These are phyloP conservation scores for Sphaerodactylus townsendi DNA, from an alignment of 2,113 vertebrate species.

Conservation along the genomic window DNA sequence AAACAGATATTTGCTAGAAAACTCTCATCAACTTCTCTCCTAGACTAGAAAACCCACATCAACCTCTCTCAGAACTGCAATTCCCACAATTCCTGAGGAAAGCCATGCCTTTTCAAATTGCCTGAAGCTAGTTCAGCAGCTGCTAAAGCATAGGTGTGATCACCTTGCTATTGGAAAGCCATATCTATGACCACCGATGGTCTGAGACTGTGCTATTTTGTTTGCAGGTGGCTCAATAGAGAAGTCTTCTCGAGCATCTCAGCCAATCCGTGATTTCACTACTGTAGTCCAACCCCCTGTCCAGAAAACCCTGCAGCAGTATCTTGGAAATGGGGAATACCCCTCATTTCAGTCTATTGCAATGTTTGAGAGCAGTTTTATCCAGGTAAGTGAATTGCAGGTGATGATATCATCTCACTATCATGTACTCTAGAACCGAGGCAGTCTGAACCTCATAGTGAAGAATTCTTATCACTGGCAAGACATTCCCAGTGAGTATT, in stretches of 20 bases:
- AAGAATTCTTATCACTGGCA: no score
- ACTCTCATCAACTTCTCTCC: background rate
- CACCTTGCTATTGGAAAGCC: background rate
- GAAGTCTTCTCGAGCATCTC: background rate
- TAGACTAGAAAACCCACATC: background rate
- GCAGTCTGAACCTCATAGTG: no score
- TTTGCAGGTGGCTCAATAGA: background rate
- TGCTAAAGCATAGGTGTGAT: background rate
- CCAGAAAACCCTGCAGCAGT: background rate
- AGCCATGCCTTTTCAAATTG: background rate
- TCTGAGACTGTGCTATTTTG: background rate
- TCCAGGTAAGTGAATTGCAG: background rate
- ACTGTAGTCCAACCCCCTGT: background rate
- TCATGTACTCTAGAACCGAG: no score
- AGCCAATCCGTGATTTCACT: background rate
- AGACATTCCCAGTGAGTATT: no score
- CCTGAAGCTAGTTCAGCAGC: background rate
- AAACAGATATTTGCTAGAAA: background rate
- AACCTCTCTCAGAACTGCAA: background rate
- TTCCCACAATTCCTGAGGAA: background rate
- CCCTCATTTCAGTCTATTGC: constrained; percentile 3
- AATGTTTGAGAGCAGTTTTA: constrained; percentile 30
- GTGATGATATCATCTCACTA: background rate
- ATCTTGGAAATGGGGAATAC: constrained; percentile 22
- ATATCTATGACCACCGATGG: no score